These are phyloP conservation scores for Acrossocheilus wenchowensis DNA, from an alignment of 2,797 vertebrate genomes.

Conservation along the genomic window DNA sequence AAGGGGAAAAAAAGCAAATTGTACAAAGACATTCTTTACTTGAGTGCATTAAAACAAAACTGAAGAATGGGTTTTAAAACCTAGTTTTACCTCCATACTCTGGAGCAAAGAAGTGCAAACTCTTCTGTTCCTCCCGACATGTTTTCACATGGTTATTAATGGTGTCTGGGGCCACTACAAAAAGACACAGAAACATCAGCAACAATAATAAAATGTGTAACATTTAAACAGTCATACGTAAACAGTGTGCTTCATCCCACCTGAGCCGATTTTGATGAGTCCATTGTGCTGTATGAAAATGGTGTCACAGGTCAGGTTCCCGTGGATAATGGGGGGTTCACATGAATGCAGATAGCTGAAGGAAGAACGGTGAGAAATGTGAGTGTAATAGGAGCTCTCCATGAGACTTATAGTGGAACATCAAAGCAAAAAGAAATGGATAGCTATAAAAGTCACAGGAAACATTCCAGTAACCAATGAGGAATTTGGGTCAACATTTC, in stretches of 20 bases:
- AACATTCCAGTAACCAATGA: not conserved
- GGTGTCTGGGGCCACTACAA: constrained; percentile 93
- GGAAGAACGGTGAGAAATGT: not conserved
- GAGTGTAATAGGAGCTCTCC: constrained; percentile 3
- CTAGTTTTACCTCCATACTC: constrained; percentile 90
- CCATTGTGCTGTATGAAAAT: constrained; percentile 99
- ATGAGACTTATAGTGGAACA: not conserved
- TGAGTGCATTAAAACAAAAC: not conserved
- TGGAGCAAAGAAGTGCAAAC: constrained; percentile 98
- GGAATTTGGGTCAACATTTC: not conserved
- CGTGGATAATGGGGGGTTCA: constrained; percentile 96
- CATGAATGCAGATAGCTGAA: constrained; percentile 96
- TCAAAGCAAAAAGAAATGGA: not conserved
- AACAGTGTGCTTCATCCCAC: constrained; percentile 69
- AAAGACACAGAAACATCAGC: not conserved
- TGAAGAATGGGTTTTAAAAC: not conserved
- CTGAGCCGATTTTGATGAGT: constrained; percentile 98
- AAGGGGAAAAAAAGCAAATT: not conserved
- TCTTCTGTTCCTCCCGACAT: constrained; percentile 97
- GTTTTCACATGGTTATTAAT: constrained; percentile 99
- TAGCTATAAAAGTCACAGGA: not conserved
- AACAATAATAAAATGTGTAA: constrained; percentile 5
- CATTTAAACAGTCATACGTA: not conserved
- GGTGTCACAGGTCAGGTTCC: constrained; percentile 97
- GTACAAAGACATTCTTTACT: not conserved